Conservation (phyloP, 2,113 vertebrate species). For the Panthera uncia region DNA sequence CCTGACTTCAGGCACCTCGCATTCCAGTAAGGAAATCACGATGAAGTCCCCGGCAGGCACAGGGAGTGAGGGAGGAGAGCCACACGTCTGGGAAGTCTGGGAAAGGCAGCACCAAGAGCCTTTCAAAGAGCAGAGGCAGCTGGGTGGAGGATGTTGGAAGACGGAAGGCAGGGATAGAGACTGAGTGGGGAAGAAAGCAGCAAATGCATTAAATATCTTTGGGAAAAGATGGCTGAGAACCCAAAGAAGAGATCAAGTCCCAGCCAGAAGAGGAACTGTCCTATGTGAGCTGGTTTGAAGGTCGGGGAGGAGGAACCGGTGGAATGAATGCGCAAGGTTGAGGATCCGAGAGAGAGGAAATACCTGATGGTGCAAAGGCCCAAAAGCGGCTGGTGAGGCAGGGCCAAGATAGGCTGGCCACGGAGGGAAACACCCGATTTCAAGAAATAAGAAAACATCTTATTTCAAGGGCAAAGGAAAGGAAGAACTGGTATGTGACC, state of each 20-base stretch:
- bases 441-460: background rate
- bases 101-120: rapidly evolving
- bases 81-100: rapidly evolving
- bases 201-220: background rate
- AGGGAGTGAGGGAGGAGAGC: background rate
- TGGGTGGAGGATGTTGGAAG: background rate
- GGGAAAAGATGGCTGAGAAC: background rate
- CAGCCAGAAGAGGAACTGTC: background rate
- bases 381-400: background rate
- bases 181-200: too few relatives aligned
- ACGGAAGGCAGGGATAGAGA: background rate
- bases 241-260: background rate
- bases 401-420: background rate
- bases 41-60: background rate
- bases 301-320: background rate
- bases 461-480: background rate
- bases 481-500: background rate
- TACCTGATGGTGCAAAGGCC: background rate
- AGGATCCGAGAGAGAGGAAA: background rate
- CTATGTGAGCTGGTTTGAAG: background rate
- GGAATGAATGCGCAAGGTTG: background rate
- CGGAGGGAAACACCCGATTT: background rate
- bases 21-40: background rate
- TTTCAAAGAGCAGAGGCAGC: background rate
- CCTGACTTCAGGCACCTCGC: background rate